A percentile compares a stretch with the other conserved stretches of the same genome.
Evolutionary conservation across 2,113 vertebrate species (phyloP).

Genomic region (Gobiocypris rarus): DNA sequence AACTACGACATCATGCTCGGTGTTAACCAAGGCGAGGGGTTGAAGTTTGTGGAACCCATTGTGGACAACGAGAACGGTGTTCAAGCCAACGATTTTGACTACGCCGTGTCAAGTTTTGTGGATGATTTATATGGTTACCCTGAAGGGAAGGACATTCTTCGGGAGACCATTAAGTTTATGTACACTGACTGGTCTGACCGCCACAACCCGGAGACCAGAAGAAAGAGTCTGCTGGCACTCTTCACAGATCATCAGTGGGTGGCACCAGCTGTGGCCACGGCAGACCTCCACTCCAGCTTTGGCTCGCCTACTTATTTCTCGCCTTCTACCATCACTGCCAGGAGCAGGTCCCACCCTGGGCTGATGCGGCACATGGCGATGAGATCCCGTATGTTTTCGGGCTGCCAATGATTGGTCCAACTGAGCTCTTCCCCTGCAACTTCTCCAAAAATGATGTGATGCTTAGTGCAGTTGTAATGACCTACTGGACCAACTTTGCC

Average conservation of each 20-base stretch:
- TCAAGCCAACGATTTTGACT: slow-evolving; percentile 98
- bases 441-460: slow-evolving; percentile 99
- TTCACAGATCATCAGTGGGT: slow-evolving; percentile 99
- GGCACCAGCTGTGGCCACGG: slow-evolving; percentile 96
- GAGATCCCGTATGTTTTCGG: slow-evolving; percentile 97
- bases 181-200: slow-evolving; percentile 98
- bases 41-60: slow-evolving; percentile 98
- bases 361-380: slow-evolving; percentile 94
- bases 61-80: slow-evolving; percentile 98
- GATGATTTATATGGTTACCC: slow-evolving; percentile 98
- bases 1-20: slow-evolving; percentile 99
- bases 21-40: slow-evolving; percentile 96
- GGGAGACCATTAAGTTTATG: slow-evolving; percentile 99
- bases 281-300: slow-evolving; percentile 97
- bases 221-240: slow-evolving; percentile 93
- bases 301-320: slow-evolving; percentile 97
- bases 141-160: slow-evolving; percentile 95
- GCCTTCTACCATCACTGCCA: slow-evolving; percentile 99
- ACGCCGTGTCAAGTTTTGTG: slow-evolving; percentile 98
- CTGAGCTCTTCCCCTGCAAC: slow-evolving; percentile 98
- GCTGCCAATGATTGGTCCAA: slow-evolving; percentile 97
- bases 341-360: slow-evolving; percentile 98
- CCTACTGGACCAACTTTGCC: slow-evolving; percentile 99
- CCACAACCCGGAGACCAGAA: slow-evolving; percentile 94
- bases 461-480: slow-evolving; percentile 99